Conservation (phyloP, 2,797 vertebrate genomes). For the Syndactyla subalaris region DNA sequence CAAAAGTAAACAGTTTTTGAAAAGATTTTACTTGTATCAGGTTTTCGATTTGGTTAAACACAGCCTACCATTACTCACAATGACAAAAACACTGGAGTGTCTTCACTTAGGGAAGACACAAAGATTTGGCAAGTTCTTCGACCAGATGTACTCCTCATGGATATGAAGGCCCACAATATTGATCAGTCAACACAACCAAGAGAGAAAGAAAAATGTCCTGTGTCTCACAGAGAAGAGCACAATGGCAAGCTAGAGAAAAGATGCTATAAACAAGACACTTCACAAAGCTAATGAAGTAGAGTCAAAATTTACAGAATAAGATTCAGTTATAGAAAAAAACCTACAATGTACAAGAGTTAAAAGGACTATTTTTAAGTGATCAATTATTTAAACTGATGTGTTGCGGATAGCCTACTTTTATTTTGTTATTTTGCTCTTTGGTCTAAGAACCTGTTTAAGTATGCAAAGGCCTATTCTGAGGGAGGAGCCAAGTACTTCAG, state of each 20-base stretch:
- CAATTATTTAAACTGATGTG: neutral
- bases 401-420: neutral
- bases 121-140: neutral
- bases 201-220: neutral
- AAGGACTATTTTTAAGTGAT: neutral
- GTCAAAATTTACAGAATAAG: neutral
- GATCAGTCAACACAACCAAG: neutral
- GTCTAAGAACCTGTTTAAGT: neutral
- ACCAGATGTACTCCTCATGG: neutral
- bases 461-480: neutral
- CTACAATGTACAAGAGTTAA: neutral
- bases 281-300: neutral
- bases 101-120: neutral
- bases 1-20: neutral
- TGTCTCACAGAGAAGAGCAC: neutral
- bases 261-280: neutral
- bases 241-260: neutral
- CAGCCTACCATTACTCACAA: neutral
- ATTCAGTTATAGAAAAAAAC: neutral
- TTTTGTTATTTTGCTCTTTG: neutral
- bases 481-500: neutral
- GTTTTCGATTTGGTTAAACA: neutral
- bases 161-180: neutral
- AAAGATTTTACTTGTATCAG: neutral
- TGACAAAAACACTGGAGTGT: neutral